phyloP scores from a whole-genome alignment of 2,888 invertebrate species.

The Encarsia formosa region DNA sequence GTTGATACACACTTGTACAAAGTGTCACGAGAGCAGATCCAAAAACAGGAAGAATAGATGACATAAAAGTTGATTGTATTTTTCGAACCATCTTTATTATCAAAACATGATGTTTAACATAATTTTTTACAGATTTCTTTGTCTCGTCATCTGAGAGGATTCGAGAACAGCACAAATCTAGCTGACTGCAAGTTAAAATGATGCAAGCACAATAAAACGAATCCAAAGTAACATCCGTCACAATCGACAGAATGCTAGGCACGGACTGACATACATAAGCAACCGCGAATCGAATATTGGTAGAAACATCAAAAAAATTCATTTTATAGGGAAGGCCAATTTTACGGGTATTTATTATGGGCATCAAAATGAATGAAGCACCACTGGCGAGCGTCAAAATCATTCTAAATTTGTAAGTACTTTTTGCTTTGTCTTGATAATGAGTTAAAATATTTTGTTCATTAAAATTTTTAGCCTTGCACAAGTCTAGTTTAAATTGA shows the following conservation, averaged over 20 bases:
- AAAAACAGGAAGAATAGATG: not conserved
- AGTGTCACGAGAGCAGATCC: not conserved
- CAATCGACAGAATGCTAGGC: not conserved
- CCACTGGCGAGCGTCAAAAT: not conserved
- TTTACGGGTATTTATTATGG: not conserved
- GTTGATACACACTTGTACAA: conserved; percentile 2
- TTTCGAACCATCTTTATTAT: not conserved
- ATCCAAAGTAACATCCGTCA: not conserved
- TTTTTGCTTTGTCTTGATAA: not conserved
- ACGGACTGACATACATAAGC: not conserved
- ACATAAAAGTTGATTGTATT: not conserved
- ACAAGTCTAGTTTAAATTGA: not conserved
- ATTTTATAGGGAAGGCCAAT: not conserved
- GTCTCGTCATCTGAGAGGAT: not conserved
- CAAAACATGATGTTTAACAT: not conserved
- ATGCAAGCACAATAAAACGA: not conserved
- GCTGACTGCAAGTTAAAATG: not conserved
- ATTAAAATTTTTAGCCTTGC: not conserved
- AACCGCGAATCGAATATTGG: not conserved
- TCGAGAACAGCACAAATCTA: conserved; percentile 1
- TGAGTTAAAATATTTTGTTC: not conserved
- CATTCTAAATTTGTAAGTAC: not conserved
- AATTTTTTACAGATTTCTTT: not conserved
- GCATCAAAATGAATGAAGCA: not conserved
- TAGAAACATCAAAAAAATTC: not conserved